Conservation (phyloP, 2,797 vertebrate genomes). For the Chloroceryle inda region DNA sequence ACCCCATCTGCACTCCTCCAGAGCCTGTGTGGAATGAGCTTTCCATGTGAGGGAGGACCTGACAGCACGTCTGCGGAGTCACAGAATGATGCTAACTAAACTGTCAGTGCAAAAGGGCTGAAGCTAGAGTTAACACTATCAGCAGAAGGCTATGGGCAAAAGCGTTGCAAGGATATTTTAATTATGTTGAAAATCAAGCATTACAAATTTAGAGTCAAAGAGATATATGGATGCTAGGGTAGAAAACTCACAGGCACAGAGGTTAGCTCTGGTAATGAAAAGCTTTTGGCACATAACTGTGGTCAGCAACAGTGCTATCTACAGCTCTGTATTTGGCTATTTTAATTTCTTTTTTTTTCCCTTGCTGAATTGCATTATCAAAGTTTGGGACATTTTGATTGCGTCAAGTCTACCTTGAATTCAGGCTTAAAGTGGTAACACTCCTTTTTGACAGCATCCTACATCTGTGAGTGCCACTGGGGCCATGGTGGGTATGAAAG, state of each 20-base stretch:
- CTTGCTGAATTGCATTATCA: background rate
- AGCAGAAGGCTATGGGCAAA: background rate
- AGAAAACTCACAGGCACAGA: background rate
- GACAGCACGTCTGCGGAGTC: background rate
- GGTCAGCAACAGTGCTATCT: background rate
- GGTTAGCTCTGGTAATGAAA: background rate
- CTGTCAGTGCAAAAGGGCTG: background rate
- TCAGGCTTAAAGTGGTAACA: background rate
- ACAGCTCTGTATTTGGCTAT: background rate
- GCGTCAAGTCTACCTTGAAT: background rate
- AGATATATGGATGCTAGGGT: background rate
- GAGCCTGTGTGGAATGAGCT: fast-evolving
- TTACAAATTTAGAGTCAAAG: background rate
- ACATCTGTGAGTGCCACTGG: background rate
- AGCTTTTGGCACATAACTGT: background rate
- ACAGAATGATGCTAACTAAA: background rate
- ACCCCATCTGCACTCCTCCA: background rate
- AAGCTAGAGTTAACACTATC: background rate
- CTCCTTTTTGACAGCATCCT: background rate
- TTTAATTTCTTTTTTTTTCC: background rate
- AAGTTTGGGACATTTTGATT: background rate
- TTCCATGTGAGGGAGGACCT: background rate
- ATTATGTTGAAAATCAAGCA: background rate
- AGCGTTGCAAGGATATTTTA: background rate
- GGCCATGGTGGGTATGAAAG: background rate